A percentile compares a stretch with the other conserved stretches of the same genome.
Evolutionary conservation across 2,113 vertebrate genomes (phyloP).

Genomic region (Neotoma lepida): DNA sequence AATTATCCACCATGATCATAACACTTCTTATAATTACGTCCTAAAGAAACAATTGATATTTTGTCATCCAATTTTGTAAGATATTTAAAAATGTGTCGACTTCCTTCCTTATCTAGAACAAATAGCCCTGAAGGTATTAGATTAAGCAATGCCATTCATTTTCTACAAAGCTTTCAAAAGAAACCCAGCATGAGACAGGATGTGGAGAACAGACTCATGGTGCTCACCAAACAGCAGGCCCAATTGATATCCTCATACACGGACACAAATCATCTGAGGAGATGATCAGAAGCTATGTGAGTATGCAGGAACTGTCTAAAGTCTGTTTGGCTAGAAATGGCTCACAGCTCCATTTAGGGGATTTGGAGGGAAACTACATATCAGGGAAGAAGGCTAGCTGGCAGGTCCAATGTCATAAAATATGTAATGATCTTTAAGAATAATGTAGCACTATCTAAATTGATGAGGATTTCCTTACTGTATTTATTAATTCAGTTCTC

Average conservation of each 20-base stretch:
- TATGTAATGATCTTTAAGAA: slow-evolving; percentile 52
- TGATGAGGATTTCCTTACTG: slow-evolving; percentile 40
- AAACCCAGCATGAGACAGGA: slow-evolving; percentile 67
- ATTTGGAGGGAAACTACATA: slow-evolving; percentile 16
- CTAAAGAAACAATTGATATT: slow-evolving; percentile 69
- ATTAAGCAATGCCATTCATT: slow-evolving; percentile 62
- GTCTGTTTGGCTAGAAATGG: slow-evolving; percentile 7
- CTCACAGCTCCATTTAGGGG: neutral
- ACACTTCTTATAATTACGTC: slow-evolving; percentile 56
- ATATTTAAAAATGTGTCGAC: slow-evolving; percentile 55
- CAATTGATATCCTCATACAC: slow-evolving; percentile 60
- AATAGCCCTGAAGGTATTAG: slow-evolving; percentile 46
- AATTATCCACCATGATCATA: too few species aligned
- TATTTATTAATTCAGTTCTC: slow-evolving; percentile 36
- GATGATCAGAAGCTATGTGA: neutral
- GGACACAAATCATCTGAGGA: slow-evolving; percentile 29
- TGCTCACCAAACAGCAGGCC: slow-evolving; percentile 30
- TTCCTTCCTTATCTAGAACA: slow-evolving; percentile 46
- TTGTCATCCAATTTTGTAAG: slow-evolving; percentile 57
- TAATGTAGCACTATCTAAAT: slow-evolving; percentile 26
- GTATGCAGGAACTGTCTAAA: neutral
- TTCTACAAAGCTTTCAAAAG: slow-evolving; percentile 65
- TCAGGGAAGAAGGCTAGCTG: slow-evolving; percentile 31
- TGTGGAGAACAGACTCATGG: slow-evolving; percentile 48
- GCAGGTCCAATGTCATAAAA: neutral